phyloP scores from a whole-genome alignment of 2,797 vertebrate genomes.

The Melanotaenia parkinsoni region DNA sequence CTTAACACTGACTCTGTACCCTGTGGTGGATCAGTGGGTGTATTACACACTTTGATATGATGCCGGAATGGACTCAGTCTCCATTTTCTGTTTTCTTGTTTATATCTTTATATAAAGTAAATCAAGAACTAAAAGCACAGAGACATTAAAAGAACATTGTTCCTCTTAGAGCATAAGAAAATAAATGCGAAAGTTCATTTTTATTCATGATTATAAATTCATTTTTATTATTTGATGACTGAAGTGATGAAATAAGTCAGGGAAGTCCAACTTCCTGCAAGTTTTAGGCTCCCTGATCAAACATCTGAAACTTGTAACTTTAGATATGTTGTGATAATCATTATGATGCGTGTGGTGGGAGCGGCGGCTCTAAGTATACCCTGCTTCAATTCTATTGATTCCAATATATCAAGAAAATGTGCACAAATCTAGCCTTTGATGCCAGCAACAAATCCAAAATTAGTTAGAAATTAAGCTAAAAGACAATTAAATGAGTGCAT shows the following conservation, averaged over 20 bases:
- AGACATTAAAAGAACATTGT: background rate
- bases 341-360: no score
- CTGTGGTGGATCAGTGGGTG: background rate
- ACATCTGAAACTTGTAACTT: no score
- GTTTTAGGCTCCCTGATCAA: no score
- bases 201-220: background rate
- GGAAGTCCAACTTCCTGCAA: no score
- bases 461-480: background rate
- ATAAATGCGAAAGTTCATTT: background rate
- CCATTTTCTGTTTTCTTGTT: background rate
- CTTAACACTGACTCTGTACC: background rate
- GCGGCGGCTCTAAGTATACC: no score
- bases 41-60: background rate
- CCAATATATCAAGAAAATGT: no score
- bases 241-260: no score
- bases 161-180: background rate
- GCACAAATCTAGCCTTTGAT: no score
- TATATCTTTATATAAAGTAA: constrained; percentile 28
- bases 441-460: no score
- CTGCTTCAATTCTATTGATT: no score
- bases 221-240: no score
- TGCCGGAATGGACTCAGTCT: background rate
- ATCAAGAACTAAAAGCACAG: background rate
- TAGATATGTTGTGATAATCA: no score
- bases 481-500: background rate